Percentiles rank a stretch among this genome's conserved stretches.
Evolutionary conservation across 2,797 vertebrate genomes (phyloP).

Genomic region (Yasuhikotakia modesta): DNA sequence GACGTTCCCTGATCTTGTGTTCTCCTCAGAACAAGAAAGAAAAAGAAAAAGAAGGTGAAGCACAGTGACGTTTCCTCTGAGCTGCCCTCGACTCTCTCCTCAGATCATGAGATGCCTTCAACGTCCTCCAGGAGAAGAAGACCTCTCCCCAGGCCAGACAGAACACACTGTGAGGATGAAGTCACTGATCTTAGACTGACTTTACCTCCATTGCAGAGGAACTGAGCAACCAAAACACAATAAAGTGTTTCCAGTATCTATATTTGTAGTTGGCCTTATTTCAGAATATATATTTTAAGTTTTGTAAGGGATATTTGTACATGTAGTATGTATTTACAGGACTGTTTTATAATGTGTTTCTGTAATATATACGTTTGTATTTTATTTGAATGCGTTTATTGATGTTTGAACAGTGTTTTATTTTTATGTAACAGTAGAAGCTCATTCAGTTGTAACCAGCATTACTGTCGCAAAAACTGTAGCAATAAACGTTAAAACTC

Average conservation of each 20-base stretch:
- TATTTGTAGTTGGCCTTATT: conserved; percentile 38
- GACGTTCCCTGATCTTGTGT: background rate
- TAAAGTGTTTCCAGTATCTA: conserved; percentile 10
- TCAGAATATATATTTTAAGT: conserved; percentile 44
- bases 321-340: conserved; percentile 26
- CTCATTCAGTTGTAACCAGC: background rate
- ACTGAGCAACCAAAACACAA: background rate
- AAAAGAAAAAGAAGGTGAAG: conserved; percentile 80
- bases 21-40: conserved; percentile 70
- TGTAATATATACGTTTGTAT: conserved; percentile 4
- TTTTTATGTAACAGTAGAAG: background rate
- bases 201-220: background rate
- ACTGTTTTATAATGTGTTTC: conserved; percentile 33
- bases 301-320: conserved; percentile 48
- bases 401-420: background rate
- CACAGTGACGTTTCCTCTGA: conserved; percentile 61
- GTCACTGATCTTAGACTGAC: conserved; percentile 48
- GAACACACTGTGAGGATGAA: conserved; percentile 73
- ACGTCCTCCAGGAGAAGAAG: conserved; percentile 68
- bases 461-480: background rate
- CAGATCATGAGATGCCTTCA: conserved; percentile 60
- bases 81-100: conserved; percentile 55
- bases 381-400: conserved; percentile 4
- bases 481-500: background rate
- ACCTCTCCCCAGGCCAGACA: conserved; percentile 72